A percentile compares a stretch with the other conserved stretches of the same genome.
These are phyloP conservation scores for Pogonocichla stellata DNA, from an alignment of 2,113 vertebrate species.

Conservation along the genomic window DNA sequence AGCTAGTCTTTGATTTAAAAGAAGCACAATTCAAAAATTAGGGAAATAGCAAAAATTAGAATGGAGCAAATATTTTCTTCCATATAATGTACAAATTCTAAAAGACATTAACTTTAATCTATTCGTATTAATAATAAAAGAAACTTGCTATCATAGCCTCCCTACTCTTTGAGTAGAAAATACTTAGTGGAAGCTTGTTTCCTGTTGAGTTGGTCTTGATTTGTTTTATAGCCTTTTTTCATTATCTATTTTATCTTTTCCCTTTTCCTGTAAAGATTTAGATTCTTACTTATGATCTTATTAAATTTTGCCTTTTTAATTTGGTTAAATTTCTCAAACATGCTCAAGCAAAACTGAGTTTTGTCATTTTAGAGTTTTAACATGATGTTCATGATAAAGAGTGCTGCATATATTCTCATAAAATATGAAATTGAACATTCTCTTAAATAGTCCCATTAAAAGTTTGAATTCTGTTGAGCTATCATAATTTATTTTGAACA, in stretches of 20 bases:
- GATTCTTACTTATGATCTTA: background rate
- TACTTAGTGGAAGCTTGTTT: background rate
- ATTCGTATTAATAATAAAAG: background rate
- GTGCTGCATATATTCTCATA: background rate
- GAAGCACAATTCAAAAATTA: background rate
- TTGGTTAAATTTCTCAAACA: background rate
- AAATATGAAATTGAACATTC: background rate
- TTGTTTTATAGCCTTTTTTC: background rate
- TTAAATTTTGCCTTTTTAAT: background rate
- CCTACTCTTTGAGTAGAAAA: background rate
- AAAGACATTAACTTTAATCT: background rate
- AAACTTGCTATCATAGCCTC: rapidly evolving
- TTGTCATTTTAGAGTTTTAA: background rate
- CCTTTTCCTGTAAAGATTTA: background rate
- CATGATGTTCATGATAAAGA: background rate
- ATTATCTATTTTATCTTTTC: background rate
- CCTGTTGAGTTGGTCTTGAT: background rate
- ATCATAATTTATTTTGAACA: background rate
- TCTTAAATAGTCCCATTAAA: background rate
- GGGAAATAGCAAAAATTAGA: background rate
- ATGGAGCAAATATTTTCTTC: rapidly evolving
- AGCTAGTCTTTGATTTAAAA: background rate
- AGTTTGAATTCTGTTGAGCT: background rate
- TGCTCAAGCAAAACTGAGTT: background rate
- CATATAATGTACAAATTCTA: background rate